Base-by-base conservation (phyloP, 2,113 vertebrate genomes). In the Rhombomys opimus region DNA sequence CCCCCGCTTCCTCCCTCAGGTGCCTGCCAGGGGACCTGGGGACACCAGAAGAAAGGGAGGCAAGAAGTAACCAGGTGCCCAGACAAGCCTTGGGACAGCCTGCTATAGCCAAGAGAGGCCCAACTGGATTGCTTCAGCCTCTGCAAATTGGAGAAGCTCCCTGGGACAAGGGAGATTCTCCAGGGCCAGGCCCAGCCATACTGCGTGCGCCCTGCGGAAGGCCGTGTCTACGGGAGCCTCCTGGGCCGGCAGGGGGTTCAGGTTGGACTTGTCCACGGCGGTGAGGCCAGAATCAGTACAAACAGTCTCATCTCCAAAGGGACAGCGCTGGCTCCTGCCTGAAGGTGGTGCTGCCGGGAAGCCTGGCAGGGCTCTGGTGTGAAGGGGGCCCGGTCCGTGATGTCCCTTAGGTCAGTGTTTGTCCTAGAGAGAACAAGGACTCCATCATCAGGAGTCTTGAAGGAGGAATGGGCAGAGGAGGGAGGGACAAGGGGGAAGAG, bases 321-420 rank as follows among this genome's bases (percentile, higher is more conserved):
- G 94, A 98, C 97, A 98, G 98, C 97, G 98, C 95, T 95, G 98
- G 96, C 88, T 94, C 95, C 97, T 93, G 97, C 97, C 96, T 97
- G 97, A 96, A 96, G 96, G 97, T 96, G 97, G 96, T 68, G 46
- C 97, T 65, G 15, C 96, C 38, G 13, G 86, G 97, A 89, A 94
- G 97, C 96, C 95, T 67, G 93, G 96, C 54, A 32, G 96, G 95
- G 95, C 89, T 97, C 94, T 89, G 97, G 95, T 3, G 0, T 93
- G 93, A 95, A 94, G 94, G 67, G 88, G 92, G 97, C 97, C 11
- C 11, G 93, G 93, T 98, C 94, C 97, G 52, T 32, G 1, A 38
- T 25, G 73, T 98, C 95, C 97, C 95, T 95, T 87, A n/a, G 35
- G 97, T 99, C 98, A 99, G 98, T 98, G 99, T 96, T 98, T 99